phyloP scores from a whole-genome alignment of 1,140 invertebrate species.

The Neodiprion lecontei region DNA sequence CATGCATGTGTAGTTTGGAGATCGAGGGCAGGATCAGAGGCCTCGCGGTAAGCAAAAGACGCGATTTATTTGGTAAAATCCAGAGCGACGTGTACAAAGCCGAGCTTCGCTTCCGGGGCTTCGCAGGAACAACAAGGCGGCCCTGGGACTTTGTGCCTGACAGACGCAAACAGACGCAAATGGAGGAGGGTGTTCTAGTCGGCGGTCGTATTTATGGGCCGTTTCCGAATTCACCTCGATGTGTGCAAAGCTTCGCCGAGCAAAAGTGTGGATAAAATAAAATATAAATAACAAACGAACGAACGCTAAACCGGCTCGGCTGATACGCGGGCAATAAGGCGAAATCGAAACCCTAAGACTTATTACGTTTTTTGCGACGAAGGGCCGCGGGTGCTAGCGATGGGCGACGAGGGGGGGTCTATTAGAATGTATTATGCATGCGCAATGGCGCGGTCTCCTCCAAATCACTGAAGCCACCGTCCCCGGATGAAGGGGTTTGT shows the following conservation, averaged over 20 bases:
- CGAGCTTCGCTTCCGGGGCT: slow-evolving; percentile 6
- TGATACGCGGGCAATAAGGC: neutral
- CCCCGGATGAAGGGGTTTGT: slow-evolving; percentile 1
- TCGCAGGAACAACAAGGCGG: neutral
- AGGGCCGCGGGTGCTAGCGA: neutral
- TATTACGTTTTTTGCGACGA: neutral
- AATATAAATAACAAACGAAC: neutral
- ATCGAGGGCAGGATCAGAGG: neutral
- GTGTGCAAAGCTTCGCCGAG: neutral
- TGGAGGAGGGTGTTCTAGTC: neutral
- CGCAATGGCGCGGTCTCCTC: slow-evolving; percentile 40
- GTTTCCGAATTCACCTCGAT: neutral
- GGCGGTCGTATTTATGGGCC: neutral
- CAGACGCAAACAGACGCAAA: slow-evolving; percentile 1
- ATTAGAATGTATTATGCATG: slow-evolving; percentile 55
- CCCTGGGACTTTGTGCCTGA: neutral
- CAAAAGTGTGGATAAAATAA: neutral
- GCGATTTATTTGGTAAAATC: slow-evolving; percentile 5
- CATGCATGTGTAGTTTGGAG: neutral
- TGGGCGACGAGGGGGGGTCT: slow-evolving; percentile 30
- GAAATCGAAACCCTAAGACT: neutral
- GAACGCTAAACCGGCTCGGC: too few relatives aligned
- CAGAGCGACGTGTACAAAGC: neutral
- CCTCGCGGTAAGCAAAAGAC: neutral
- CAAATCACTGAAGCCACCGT: slow-evolving; percentile 9